A percentile compares a stretch with the other conserved stretches of the same genome.
Evolutionary conservation across 2,888 invertebrate species (phyloP).

Genomic region (Mesodorylaimus sp.): DNA sequence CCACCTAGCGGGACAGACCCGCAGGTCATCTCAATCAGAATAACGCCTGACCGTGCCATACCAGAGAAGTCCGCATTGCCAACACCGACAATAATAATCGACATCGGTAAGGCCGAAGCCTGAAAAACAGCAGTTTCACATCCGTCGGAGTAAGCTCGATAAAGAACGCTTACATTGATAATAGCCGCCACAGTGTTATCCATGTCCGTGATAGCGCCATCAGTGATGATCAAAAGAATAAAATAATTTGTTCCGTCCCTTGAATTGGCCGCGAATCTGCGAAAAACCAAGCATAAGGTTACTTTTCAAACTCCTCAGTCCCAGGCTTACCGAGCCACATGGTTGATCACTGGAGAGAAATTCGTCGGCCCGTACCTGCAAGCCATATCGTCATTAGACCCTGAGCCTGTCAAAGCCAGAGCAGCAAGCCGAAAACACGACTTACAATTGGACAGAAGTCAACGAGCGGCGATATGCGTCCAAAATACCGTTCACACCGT

Average conservation of each 20-base stretch:
- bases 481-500: constrained; percentile 38
- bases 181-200: too few relatives aligned
- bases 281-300: constrained; percentile 10
- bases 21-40: too few relatives aligned
- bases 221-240: constrained; percentile 43
- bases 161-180: too few relatives aligned
- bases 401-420: too few relatives aligned
- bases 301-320: not conserved
- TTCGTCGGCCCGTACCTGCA: constrained; percentile 44
- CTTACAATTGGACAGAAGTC: constrained; percentile 37
- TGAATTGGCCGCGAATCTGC: constrained; percentile 35
- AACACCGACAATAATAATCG: too few relatives aligned
- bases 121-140: constrained; percentile 20
- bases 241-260: constrained; percentile 40
- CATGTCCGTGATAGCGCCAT: constrained; percentile 45
- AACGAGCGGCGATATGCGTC: constrained; percentile 38
- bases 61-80: constrained; percentile 41
- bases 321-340: constrained; percentile 31
- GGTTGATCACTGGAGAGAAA: constrained; percentile 42
- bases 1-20: too few relatives aligned
- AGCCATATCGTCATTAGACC: too few relatives aligned
- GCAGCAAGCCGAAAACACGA: too few relatives aligned
- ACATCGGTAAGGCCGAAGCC: constrained; percentile 40
- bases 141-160: too few relatives aligned
- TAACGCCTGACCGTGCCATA: too few relatives aligned